Conservation (phyloP, 2,797 vertebrate genomes). For the Botia almorhae region DNA sequence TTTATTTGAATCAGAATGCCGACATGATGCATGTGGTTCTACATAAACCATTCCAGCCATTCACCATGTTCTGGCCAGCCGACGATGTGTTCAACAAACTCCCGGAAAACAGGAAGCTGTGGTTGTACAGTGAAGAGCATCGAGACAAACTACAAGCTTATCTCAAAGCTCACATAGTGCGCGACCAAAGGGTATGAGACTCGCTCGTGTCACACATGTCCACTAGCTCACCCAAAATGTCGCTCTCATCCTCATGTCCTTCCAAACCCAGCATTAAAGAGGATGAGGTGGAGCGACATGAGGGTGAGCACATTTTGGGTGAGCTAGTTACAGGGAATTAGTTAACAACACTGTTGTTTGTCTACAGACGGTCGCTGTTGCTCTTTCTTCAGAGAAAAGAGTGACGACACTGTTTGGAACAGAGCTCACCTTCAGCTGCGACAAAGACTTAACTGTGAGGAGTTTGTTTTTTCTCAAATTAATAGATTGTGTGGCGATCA, state of each 20-base stretch:
- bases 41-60: conserved; percentile 79
- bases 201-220: too few relatives aligned
- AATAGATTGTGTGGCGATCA: too few relatives aligned
- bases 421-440: conserved; percentile 81
- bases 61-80: conserved; percentile 94
- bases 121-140: conserved; percentile 87
- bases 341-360: background rate
- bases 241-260: background rate
- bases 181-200: conserved; percentile 74
- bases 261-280: background rate
- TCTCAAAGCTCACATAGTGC: conserved; percentile 87
- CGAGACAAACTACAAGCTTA: conserved; percentile 81
- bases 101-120: conserved; percentile 77
- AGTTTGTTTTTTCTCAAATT: too few relatives aligned
- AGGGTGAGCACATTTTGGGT: background rate
- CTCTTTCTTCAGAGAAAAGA: conserved; percentile 66
- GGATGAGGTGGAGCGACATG: background rate
- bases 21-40: conserved; percentile 81
- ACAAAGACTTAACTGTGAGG: conserved; percentile 46
- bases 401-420: conserved; percentile 87
- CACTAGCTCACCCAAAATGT: too few relatives aligned
- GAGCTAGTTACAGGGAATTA: background rate
- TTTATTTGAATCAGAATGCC: too few relatives aligned
- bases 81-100: conserved; percentile 82
- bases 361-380: conserved; percentile 76